Conservation (phyloP, 2,113 vertebrate species). For the Ammospiza nelsoni region DNA sequence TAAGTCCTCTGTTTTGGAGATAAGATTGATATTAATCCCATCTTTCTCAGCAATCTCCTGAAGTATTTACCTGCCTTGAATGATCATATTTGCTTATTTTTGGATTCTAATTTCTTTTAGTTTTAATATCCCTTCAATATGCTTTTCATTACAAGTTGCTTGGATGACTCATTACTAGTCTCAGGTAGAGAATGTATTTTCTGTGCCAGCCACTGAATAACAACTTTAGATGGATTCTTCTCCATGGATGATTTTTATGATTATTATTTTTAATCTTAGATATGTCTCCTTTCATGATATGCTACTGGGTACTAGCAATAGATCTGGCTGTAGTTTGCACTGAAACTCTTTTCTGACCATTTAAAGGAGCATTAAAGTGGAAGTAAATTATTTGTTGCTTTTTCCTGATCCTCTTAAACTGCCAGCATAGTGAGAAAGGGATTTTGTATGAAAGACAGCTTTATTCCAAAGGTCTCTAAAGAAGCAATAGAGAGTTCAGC, state of each 20-base stretch:
- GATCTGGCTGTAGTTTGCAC: conserved; percentile 11
- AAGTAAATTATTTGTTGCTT: conserved; percentile 36
- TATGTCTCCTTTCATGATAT: not conserved
- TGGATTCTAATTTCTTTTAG: not conserved
- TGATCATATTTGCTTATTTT: not conserved
- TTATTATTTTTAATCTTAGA: conserved; percentile 54
- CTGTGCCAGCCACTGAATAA: not conserved
- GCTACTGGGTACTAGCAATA: not conserved
- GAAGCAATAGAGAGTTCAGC: not conserved
- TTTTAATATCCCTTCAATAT: not conserved
- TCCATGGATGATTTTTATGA: conserved; percentile 15
- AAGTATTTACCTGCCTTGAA: conserved; percentile 35
- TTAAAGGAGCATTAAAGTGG: conserved; percentile 19
- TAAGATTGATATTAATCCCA: conserved; percentile 1
- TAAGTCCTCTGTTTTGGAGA: conserved; percentile 4
- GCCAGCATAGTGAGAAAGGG: not conserved
- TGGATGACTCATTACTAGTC: not conserved
- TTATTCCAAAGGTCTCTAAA: not conserved
- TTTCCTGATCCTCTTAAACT: conserved; percentile 13
- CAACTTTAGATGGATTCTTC: not conserved
- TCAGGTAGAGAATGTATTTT: conserved; percentile 6
- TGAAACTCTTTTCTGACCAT: conserved; percentile 8
- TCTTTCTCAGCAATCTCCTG: not conserved
- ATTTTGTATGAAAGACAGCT: not conserved
- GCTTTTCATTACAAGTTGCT: conserved; percentile 33